These are phyloP conservation scores for Encarsia formosa DNA, from an alignment of 2,888 invertebrate genomes.

Conservation along the genomic window DNA sequence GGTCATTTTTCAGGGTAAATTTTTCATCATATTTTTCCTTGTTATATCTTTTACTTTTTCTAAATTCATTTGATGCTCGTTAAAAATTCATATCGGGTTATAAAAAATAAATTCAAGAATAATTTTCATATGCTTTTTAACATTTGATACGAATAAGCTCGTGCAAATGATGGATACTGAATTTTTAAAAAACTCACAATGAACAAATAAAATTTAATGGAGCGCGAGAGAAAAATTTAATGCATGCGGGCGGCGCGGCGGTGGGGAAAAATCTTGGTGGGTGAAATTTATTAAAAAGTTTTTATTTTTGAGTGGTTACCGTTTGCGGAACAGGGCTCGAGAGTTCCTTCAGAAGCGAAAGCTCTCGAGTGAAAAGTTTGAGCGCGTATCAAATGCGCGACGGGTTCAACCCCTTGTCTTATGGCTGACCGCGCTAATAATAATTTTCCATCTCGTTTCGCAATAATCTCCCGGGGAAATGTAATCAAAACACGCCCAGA, in stretches of 20 bases:
- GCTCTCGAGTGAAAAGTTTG: background rate
- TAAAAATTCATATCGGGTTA: too few species aligned
- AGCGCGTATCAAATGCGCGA: constrained; percentile 7
- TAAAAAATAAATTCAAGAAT: too few species aligned
- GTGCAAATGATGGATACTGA: too few species aligned
- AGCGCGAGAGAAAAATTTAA: background rate
- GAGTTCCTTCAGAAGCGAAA: background rate
- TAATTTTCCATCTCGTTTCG: constrained; percentile 19
- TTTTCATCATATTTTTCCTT: too few species aligned
- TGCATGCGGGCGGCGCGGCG: background rate
- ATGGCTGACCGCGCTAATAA: constrained; percentile 11
- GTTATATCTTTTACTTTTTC: too few species aligned
- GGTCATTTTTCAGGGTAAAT: too few species aligned
- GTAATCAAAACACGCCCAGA: constrained; percentile 12
- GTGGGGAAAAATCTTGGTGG: background rate
- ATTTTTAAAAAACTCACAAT: background rate
- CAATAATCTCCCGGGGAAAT: constrained; percentile 11
- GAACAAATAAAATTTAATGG: background rate
- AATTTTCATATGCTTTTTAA: too few species aligned
- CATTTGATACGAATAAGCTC: too few species aligned
- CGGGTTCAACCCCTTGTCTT: constrained; percentile 7
- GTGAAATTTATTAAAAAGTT: constrained; percentile 1
- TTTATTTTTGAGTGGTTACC: background rate
- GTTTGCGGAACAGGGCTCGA: background rate
- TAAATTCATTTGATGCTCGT: too few species aligned